phyloP scores from a whole-genome alignment of 2,797 vertebrate genomes.

The Sebastes iracundus region DNA sequence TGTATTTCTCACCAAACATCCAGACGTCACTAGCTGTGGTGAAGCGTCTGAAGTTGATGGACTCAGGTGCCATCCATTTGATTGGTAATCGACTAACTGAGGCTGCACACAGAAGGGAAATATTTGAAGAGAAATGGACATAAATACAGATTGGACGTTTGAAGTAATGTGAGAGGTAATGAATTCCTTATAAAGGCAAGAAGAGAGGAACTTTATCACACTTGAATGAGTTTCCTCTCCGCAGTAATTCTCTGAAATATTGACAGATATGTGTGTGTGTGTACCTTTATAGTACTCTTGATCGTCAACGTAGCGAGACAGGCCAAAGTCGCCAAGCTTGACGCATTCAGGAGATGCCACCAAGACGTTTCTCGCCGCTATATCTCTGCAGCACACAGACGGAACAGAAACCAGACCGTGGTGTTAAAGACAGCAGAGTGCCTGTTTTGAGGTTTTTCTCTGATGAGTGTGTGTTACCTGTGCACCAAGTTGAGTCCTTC shows the following conservation, averaged over 20 bases:
- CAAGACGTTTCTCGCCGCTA: constrained; percentile 81
- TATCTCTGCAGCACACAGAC: constrained; percentile 60
- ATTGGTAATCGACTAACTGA: constrained; percentile 92
- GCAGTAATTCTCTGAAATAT: background rate
- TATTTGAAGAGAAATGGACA: background rate
- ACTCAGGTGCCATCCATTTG: constrained; percentile 98
- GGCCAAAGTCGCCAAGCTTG: constrained; percentile 92
- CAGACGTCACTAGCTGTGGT: constrained; percentile 94
- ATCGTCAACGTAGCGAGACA: constrained; percentile 93
- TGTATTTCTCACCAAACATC: constrained; percentile 91
- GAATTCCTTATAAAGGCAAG: no score
- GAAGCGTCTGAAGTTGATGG: constrained; percentile 98
- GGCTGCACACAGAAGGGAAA: constrained; percentile 72
- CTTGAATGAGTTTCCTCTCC: background rate
- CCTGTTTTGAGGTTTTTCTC: background rate
- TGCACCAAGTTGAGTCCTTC: constrained; percentile 91
- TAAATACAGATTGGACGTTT: background rate
- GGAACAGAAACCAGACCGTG: background rate
- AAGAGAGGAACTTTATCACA: background rate
- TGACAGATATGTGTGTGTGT: background rate
- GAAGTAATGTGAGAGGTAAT: background rate
- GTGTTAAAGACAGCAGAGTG: background rate
- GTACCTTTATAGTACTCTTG: constrained; percentile 91
- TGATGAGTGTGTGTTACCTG: constrained; percentile 76
- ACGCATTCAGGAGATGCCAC: constrained; percentile 90